Base-by-base conservation (phyloP, 2,797 vertebrate genomes). In the Thamnophis elegans region DNA sequence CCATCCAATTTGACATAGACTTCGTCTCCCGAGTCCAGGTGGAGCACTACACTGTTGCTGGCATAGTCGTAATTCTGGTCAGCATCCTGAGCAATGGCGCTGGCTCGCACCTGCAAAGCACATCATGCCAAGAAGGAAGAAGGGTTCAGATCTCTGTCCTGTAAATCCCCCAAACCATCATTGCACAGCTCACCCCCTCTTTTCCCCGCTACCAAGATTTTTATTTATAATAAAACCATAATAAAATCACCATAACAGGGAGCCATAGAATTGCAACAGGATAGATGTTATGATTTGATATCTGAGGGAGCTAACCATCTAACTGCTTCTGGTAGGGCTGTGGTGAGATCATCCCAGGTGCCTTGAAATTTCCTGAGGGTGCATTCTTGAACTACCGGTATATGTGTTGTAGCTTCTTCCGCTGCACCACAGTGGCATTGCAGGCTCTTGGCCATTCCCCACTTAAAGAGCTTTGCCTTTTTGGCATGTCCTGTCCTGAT, bases 21-120 rank as follows among this genome's bases (percentile, higher is more conserved):
- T 96, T 99, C 99, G 5, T 99, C 99, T 0, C 99, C 99, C 0
- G 99, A 98, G 97, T 99, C 99, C 96, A 99, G 97, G 95, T 99
- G 99, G 95, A 99, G 98, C 95, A 99, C 98, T 82, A 98, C 99
- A 32, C 99, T 99, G 98, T 99, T 99, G 97, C 99, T 99, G 96
- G 99, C 99, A 0, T 99, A 99, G 97, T 99, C 99, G 32, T 99
- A 99, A 97, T 99, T 99, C 98, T 99, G 99, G 97, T 99, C 99
- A 0, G 99, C 99, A 0, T 99, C 99, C 91, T 99, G 99, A 5
- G 99, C 99, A 1, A 99, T 99, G 95, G 99, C 99, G 26, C 99
- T 99, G 95, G 99, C 99, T 47, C 99, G 98, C 28, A 99, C 99
- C 99, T 99, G 98, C 85, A 95, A 62, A 93, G 12, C 55, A 86